Conservation (phyloP, 2,888 invertebrate genomes). For the Beris morrisii region DNA sequence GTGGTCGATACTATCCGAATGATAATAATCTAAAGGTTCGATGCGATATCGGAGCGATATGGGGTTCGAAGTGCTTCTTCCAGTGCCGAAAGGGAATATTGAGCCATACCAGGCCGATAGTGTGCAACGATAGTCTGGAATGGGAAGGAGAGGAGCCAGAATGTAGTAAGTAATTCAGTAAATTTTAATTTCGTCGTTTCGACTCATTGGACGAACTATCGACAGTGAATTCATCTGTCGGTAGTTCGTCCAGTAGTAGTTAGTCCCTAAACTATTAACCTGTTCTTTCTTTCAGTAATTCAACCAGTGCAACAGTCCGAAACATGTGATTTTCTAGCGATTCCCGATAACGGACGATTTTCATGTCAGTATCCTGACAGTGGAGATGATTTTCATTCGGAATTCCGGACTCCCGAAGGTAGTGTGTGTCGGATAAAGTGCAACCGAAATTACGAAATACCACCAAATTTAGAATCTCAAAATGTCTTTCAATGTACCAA, state of each 20-base stretch:
- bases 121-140: conserved; percentile 40
- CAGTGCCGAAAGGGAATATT: conserved; percentile 38
- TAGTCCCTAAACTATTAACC: neutral
- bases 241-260: no score
- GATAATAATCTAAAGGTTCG: conserved; percentile 37
- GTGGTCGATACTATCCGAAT: conserved; percentile 37
- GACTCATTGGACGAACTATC: no score
- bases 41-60: conserved; percentile 40
- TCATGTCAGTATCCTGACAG: conserved; percentile 40
- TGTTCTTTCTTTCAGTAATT: conserved; percentile 7
- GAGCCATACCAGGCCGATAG: conserved; percentile 37
- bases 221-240: no score
- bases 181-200: no score
- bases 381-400: conserved; percentile 34
- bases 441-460: conserved; percentile 39
- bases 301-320: neutral
- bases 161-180: conserved; percentile 33
- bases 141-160: conserved; percentile 42
- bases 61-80: conserved; percentile 42
- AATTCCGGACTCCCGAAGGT: conserved; percentile 37
- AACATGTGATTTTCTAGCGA: conserved; percentile 37
- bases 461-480: conserved; percentile 32
- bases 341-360: conserved; percentile 41
- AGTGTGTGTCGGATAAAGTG: conserved; percentile 41
- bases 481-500: conserved; percentile 37